Evolutionary conservation across 2,888 invertebrate species (phyloP).

Genomic region (Notodonta dromedarius): DNA sequence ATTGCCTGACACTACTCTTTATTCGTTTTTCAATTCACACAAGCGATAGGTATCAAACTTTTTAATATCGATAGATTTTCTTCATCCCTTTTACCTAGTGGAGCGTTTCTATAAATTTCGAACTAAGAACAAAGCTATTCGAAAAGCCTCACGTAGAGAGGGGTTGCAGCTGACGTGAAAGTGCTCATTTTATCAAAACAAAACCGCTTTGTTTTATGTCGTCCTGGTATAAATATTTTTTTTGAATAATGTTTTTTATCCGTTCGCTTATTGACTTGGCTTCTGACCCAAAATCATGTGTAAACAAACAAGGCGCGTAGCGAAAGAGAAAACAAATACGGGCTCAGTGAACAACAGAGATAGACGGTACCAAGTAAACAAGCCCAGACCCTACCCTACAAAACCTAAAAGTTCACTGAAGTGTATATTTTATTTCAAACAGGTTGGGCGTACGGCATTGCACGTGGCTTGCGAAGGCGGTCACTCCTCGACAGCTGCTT

Average conservation of each 20-base stretch:
- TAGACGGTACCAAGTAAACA: slow-evolving; percentile 2
- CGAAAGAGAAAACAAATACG: background rate
- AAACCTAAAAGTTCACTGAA: background rate
- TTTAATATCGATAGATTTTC: no score
- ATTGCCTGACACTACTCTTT: no score
- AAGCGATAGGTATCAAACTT: no score
- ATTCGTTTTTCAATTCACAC: no score
- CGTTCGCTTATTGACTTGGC: background rate
- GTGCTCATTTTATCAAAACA: no score
- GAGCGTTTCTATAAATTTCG: no score
- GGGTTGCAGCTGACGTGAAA: no score
- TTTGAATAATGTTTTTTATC: background rate
- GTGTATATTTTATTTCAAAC: slow-evolving; percentile 15
- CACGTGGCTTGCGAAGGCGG: slow-evolving; percentile 89
- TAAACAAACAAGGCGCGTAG: background rate
- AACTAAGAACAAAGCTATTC: no score
- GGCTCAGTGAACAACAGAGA: background rate
- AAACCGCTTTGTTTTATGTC: background rate
- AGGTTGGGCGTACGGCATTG: slow-evolving; percentile 85
- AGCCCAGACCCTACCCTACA: background rate
- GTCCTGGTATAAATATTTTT: background rate
- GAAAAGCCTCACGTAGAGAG: no score
- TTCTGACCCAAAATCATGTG: background rate
- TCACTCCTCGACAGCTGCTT: slow-evolving; percentile 84
- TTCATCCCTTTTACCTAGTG: no score